Evolutionary conservation across 2,797 vertebrate genomes (phyloP), one percentile per base, ranked within the genome.

Genomic region (Columba guinea): DNA sequence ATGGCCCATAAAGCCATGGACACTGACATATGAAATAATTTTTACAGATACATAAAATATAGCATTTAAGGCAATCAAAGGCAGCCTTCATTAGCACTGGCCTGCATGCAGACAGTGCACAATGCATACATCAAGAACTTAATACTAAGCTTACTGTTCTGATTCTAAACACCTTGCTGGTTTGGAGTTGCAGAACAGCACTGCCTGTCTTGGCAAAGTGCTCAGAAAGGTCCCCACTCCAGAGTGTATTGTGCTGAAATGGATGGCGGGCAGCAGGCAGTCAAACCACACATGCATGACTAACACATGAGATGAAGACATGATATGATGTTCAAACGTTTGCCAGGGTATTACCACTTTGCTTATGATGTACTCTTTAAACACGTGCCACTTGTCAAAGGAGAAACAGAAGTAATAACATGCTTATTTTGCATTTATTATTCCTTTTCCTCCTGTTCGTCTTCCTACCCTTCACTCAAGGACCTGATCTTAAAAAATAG

Each of bases 241-340:
- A 70, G n/a, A 60, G 22, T 7, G 10, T 19, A 5, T 13, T 64
- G 60, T 32, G 39, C 26, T 35, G n/a, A 71, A 71, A 75, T 10
- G 48, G 17, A 49, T 4, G 2, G 15, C 30, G 28, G 30, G 49
- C 63, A 87, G 46, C 3, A 75, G 53, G 87, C 51, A 91, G 24
- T 7, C 32, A 51, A 69, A 65, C 35, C 39, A 39, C 10, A 52
- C 3, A 18, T 0, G 2, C 32, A 26, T 1, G 9, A 55, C 35
- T 63, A 85, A 52, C 0, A n/a, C 7, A 64, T 48, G 44, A 60
- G 68, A n/a, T 32, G 27, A 82, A 77, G 1, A 2, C 28, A 34
- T 4, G 27, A n/a, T 10, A n/a, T 0, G 5, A 76, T 32, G 18
- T 30, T 62, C 67, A 76, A 93, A 74, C 11, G 58, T 53, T 70